Evolutionary conservation across 37 sponge, comb jelly and placozoan genomes (phyloP), one percentile per base, ranked within the genome.

Genomic region (Ianthella basta): DNA sequence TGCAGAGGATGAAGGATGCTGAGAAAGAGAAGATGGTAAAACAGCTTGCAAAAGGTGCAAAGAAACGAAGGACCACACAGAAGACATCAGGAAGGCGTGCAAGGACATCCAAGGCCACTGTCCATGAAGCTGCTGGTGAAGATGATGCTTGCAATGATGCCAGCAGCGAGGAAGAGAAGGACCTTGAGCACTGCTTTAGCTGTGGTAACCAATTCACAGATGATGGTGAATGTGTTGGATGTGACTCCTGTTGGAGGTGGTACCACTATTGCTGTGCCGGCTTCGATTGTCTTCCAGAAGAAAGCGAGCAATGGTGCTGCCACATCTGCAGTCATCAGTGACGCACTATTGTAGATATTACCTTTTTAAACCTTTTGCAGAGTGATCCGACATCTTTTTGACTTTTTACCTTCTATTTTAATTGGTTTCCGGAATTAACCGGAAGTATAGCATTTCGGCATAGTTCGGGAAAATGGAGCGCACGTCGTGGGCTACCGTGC

Each of bases 1-100:
- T 44, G 80, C 55, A 84, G 44, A 84, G 81, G 53, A 56, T 84
- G 41, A 20, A 56, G 30, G 77, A 84, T 21, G 85, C 35, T 54
- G 85, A 84, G 77, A 35, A 55, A 41, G 70, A 60, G 65, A 83
- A 83, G 30, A 83, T 37, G 53, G 27, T 29, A 39, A 70, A 70
- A 34, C 72, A 33, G 21, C 36, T 33, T 70, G 36, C 32, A 70
- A 33, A 27, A 16, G 33, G 72, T 35, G 72, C 29, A 70, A 70
- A 33, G 35, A 70, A 70, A 70, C 4, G 23, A 18, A 55, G 64
- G 60, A 72, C 21, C 10, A 15, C 18, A 50, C 25, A 83, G 54
- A 66, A 67, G 84, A 83, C 20, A 25, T 33, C 60, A 57, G 4
- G 20, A 65, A 66, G 36, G 37, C 20, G 21, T 25, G 36, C 32